Evolutionary conservation across 2,797 vertebrate species (phyloP).

Genomic region (Xiphophorus birchmanni): DNA sequence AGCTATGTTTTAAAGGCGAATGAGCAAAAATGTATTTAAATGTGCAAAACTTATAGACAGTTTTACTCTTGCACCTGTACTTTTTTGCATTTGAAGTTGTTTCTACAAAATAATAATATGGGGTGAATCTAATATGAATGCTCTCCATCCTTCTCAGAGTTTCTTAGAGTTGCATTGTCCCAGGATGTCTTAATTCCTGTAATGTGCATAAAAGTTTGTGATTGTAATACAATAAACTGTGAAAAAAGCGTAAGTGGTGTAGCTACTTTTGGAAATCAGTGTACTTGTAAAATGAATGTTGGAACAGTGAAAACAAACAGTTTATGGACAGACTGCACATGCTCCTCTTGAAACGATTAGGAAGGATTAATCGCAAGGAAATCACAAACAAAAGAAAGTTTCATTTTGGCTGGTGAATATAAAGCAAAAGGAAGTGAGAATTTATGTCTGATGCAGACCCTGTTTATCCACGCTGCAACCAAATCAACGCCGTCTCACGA

Average conservation of each 20-base stretch:
- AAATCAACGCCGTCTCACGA: slow-evolving; percentile 42
- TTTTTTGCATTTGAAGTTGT: not conserved
- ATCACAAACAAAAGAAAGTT: slow-evolving; percentile 7
- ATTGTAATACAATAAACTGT: not conserved
- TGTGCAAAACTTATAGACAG: not conserved
- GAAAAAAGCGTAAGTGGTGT: not conserved
- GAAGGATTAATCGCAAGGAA: not conserved
- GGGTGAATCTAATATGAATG: not conserved
- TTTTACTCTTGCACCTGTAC: not conserved
- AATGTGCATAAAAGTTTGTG: not conserved
- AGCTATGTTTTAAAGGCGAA: not conserved
- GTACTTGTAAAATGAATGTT: not conserved
- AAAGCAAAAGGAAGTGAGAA: slow-evolving; percentile 58
- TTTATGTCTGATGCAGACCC: slow-evolving; percentile 47
- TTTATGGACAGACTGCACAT: not conserved
- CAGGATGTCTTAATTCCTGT: not conserved
- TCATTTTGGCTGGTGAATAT: slow-evolving; percentile 30
- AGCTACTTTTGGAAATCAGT: not conserved
- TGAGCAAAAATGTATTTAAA: not conserved
- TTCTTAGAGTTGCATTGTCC: not conserved
- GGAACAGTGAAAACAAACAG: not conserved
- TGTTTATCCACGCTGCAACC: slow-evolving; percentile 39
- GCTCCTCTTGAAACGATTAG: not conserved
- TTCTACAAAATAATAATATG: not conserved
- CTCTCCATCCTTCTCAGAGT: not conserved